Percentiles rank a stretch among this genome's conserved stretches.
Conservation (phyloP, 1,140 invertebrate species). For the Drosophila paulistorum region DNA sequence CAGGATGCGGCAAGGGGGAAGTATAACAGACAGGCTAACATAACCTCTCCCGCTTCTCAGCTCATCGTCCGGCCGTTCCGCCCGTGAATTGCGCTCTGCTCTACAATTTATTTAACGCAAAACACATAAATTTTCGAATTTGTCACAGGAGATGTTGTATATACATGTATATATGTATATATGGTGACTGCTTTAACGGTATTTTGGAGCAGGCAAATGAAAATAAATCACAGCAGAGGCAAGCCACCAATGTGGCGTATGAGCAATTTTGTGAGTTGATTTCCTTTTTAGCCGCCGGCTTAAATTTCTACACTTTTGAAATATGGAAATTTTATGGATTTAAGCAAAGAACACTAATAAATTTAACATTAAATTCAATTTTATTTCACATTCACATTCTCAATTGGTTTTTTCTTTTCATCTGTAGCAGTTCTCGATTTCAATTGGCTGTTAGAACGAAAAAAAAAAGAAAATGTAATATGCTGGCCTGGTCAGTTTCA, state of each 20-base stretch:
- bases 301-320: conserved; percentile 10
- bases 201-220: conserved; percentile 64
- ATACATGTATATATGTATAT: neutral
- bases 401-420: neutral
- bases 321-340: conserved; percentile 12
- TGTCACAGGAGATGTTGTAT: conserved; percentile 61
- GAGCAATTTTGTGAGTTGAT: conserved; percentile 24
- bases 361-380: conserved; percentile 8
- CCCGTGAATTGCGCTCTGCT: conserved; percentile 23
- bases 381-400: neutral
- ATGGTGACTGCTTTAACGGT: conserved; percentile 63
- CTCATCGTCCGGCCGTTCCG: neutral
- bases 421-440: neutral
- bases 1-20: neutral
- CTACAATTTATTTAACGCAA: conserved; percentile 62
- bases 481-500: conserved; percentile 30
- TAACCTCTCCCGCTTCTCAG: neutral
- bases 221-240: conserved; percentile 58
- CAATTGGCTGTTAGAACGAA: conserved; percentile 1
- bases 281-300: conserved; percentile 15
- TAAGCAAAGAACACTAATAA: conserved; percentile 5
- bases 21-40: conserved; percentile 24
- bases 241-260: conserved; percentile 17
- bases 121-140: conserved; percentile 71
- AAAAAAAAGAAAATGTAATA: neutral